A percentile compares a stretch with the other conserved stretches of the same genome.
Conservation (phyloP, 2,797 vertebrate genomes). For the Sebastes matsubarae region DNA sequence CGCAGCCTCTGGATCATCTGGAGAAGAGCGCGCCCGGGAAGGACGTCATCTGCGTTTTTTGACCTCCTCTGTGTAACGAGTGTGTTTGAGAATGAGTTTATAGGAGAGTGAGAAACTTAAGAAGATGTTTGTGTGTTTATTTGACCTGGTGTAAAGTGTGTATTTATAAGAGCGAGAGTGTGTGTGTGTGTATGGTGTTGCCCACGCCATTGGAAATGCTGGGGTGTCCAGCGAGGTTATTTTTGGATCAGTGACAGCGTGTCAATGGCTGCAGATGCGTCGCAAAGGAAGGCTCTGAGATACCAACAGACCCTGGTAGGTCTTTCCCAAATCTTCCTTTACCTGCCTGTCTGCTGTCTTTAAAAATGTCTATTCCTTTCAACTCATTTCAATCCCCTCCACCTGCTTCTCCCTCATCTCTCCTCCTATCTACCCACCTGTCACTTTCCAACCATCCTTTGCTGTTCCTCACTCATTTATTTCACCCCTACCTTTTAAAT, state of each 20-base stretch:
- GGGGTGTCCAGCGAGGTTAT: constrained; percentile 81
- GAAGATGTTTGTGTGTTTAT: constrained; percentile 39
- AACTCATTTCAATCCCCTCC: not conserved
- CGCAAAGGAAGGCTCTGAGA: constrained; percentile 88
- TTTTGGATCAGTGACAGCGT: constrained; percentile 87
- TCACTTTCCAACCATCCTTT: constrained; percentile 34
- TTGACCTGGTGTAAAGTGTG: constrained; percentile 47
- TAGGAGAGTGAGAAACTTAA: constrained; percentile 26
- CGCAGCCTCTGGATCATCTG: constrained; percentile 67
- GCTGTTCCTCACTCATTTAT: constrained; percentile 53
- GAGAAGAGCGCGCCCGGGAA: constrained; percentile 15
- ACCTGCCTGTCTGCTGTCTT: constrained; percentile 24
- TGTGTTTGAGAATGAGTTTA: constrained; percentile 33
- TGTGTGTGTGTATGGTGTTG: constrained; percentile 58
- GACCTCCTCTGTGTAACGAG: not conserved
- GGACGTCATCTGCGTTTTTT: not conserved
- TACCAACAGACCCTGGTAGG: constrained; percentile 93
- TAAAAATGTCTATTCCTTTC: not conserved
- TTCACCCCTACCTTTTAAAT: not conserved
- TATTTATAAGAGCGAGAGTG: constrained; percentile 36
- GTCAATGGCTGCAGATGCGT: constrained; percentile 91
- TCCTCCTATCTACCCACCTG: constrained; percentile 18
- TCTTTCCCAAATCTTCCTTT: constrained; percentile 45
- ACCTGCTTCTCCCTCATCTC: constrained; percentile 13
- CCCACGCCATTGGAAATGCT: constrained; percentile 79